Conservation (phyloP, 2,113 vertebrate species). For the Polypterus bichir region DNA sequence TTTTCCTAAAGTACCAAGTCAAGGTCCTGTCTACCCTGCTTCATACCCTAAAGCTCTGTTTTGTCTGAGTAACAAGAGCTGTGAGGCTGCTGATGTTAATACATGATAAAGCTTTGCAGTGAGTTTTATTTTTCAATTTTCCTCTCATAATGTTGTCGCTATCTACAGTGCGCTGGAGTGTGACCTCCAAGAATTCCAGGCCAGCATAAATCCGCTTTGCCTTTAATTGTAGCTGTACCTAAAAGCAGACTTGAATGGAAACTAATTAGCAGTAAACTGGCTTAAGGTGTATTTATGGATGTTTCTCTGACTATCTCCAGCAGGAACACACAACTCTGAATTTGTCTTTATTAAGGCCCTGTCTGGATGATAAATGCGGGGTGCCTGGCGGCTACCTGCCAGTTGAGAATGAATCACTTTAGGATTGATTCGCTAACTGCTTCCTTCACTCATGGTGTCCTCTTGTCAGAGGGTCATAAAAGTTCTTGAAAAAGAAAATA, state of each 20-base stretch:
- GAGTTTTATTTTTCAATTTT: not conserved
- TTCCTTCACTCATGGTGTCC: slow-evolving; percentile 39
- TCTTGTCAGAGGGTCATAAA: slow-evolving; percentile 35
- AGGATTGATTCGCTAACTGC: slow-evolving; percentile 59
- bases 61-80: too few species aligned
- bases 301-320: slow-evolving; percentile 40
- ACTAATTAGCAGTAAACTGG: slow-evolving; percentile 40
- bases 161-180: not conserved
- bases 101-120: too few species aligned
- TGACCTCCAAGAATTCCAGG: not conserved
- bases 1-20: too few species aligned
- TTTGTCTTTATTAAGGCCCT: slow-evolving; percentile 70
- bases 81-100: too few species aligned
- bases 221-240: slow-evolving; percentile 2
- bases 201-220: not conserved
- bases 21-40: too few species aligned
- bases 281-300: slow-evolving; percentile 36
- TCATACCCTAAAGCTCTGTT: too few species aligned
- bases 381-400: slow-evolving; percentile 50
- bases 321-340: slow-evolving; percentile 37
- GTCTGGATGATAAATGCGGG: slow-evolving; percentile 63
- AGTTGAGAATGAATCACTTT: slow-evolving; percentile 62
- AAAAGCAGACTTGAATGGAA: slow-evolving; percentile 28
- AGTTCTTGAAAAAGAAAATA: slow-evolving; percentile 29
- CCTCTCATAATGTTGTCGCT: not conserved